Evolutionary conservation across 2,113 vertebrate genomes (phyloP).

Genomic region (Menura novaehollandiae): DNA sequence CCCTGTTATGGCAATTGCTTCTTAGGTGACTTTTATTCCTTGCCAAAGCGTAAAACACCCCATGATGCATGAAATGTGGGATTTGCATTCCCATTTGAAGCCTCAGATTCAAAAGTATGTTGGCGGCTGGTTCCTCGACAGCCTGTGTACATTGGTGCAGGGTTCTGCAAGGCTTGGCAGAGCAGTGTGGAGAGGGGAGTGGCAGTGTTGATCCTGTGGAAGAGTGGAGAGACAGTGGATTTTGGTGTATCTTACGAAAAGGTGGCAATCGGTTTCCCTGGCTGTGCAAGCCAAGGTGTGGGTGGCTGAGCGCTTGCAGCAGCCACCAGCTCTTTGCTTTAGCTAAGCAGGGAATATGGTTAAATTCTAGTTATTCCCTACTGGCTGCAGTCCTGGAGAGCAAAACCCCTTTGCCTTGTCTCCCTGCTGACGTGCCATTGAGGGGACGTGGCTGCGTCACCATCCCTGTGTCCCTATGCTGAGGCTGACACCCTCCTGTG

Average conservation of each 20-base stretch:
- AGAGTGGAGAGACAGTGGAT: not conserved
- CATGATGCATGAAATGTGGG: constrained; percentile 52
- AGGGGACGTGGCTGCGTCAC: not conserved
- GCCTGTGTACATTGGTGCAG: not conserved
- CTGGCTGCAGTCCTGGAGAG: not conserved
- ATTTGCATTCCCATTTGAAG: constrained; percentile 50
- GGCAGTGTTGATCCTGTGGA: accelerated
- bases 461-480: accelerated
- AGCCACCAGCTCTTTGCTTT: not conserved
- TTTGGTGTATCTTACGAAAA: not conserved
- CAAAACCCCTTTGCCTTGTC: not conserved
- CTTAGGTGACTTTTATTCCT: constrained; percentile 58
- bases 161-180: not conserved
- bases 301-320: not conserved
- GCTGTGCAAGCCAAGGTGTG: accelerated
- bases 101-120: not conserved
- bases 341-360: not conserved
- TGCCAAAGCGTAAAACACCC: constrained; percentile 48
- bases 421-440: not conserved
- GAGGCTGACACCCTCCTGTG: not conserved
- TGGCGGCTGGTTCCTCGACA: not conserved
- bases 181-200: accelerated
- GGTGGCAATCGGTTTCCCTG: not conserved
- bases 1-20: constrained; percentile 2
- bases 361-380: not conserved